phyloP scores from a whole-genome alignment of 2,797 vertebrate genomes.

The Epinephelus coioides region DNA sequence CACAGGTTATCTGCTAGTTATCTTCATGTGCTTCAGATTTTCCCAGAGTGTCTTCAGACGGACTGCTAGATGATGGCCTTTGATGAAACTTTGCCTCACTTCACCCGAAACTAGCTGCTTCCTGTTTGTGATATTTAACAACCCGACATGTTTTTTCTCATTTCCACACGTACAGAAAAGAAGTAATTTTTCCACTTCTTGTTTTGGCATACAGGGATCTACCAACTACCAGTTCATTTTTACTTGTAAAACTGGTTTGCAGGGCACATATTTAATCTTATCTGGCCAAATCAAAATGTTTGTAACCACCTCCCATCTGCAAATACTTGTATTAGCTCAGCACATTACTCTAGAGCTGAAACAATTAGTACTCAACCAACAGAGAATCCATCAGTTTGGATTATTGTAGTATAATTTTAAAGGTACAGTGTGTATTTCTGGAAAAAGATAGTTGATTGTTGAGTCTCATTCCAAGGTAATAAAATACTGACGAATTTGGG shows the following conservation, averaged over 20 bases:
- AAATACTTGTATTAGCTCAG: not conserved
- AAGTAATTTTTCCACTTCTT: not conserved
- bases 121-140: constrained; percentile 30
- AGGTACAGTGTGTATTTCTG: no score
- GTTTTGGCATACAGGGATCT: not conserved
- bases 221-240: not conserved
- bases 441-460: no score
- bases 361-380: not conserved
- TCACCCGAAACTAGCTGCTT: constrained; percentile 21
- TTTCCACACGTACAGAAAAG: not conserved
- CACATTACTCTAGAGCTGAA: constrained; percentile 1
- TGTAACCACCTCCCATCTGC: not conserved
- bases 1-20: not conserved
- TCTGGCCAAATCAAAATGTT: not conserved
- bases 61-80: constrained; percentile 26
- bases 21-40: not conserved
- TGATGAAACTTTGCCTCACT: constrained; percentile 6
- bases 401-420: no score
- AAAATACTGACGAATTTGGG: no score
- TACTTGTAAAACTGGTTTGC: not conserved
- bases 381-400: not conserved
- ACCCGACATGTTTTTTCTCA: not conserved
- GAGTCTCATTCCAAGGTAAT: no score
- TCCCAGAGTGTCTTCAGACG: not conserved
- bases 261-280: not conserved